A percentile compares a stretch with the other conserved stretches of the same genome.
Evolutionary conservation across 1,140 invertebrate genomes (phyloP).

Genomic region (Oryctes rhinoceros): DNA sequence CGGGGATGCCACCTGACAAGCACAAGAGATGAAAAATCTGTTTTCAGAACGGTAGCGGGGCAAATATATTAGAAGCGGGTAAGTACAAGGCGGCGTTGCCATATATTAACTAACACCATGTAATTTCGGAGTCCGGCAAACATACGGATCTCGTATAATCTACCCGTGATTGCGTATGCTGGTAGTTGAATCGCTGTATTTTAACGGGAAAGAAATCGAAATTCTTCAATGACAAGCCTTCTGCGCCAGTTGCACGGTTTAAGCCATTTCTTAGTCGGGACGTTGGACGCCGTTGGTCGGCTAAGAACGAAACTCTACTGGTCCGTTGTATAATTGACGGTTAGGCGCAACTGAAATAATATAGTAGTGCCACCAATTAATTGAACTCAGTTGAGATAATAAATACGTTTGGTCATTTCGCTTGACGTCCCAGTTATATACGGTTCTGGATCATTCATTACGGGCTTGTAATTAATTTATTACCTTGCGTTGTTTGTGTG

Average conservation of each 20-base stretch:
- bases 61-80: constrained; percentile 39
- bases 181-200: constrained; percentile 47
- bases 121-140: constrained; percentile 46
- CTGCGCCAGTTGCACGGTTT: constrained; percentile 41
- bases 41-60: constrained; percentile 15
- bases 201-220: constrained; percentile 42
- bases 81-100: constrained; percentile 48
- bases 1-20: constrained; percentile 2
- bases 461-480: constrained; percentile 46
- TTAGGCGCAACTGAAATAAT: constrained; percentile 47
- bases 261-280: constrained; percentile 25
- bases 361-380: constrained; percentile 49
- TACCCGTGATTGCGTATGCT: constrained; percentile 51
- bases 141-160: constrained; percentile 48
- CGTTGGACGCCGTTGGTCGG: background rate
- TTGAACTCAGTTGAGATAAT: constrained; percentile 48
- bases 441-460: constrained; percentile 50
- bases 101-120: constrained; percentile 50
- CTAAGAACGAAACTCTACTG: constrained; percentile 33
- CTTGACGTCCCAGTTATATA: constrained; percentile 44
- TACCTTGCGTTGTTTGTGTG: constrained; percentile 4
- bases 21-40: background rate
- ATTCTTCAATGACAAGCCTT: constrained; percentile 49
- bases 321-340: constrained; percentile 48
- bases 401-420: constrained; percentile 47